Evolutionary conservation across 2,113 vertebrate genomes (phyloP).

Genomic region (Sarotherodon lohbergeri): DNA sequence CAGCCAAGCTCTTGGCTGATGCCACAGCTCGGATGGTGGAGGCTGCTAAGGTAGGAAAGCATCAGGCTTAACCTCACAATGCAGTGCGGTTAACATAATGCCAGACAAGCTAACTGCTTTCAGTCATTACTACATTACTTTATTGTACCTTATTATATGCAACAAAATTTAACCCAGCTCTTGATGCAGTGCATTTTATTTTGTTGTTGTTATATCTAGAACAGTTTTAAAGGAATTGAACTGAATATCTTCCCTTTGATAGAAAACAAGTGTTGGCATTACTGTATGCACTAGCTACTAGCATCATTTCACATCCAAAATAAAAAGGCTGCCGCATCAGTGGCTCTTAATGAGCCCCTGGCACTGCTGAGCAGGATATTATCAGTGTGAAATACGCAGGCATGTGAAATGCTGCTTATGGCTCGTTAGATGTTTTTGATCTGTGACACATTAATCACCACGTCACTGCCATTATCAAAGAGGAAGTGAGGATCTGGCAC

Average conservation of each 20-base stretch:
- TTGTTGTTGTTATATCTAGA: neutral
- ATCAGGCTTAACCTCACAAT: neutral
- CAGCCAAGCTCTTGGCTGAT: slow-evolving; percentile 94
- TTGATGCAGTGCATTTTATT: neutral
- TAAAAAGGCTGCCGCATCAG: slow-evolving; percentile 22
- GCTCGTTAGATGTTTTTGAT: slow-evolving; percentile 61
- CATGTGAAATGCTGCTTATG: slow-evolving; percentile 34
- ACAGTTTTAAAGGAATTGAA: neutral
- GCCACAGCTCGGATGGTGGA: slow-evolving; percentile 98
- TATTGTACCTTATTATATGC: neutral
- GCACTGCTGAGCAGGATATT: slow-evolving; percentile 28
- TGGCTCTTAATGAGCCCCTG: slow-evolving; percentile 45
- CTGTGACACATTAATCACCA: slow-evolving; percentile 60
- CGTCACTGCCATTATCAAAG: slow-evolving; percentile 54
- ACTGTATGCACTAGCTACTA: neutral
- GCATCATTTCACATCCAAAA: slow-evolving; percentile 18
- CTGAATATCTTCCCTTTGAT: neutral
- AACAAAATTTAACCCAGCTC: neutral
- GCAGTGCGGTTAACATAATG: neutral
- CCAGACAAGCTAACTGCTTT: neutral
- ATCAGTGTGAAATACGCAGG: slow-evolving; percentile 45
- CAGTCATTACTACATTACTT: neutral
- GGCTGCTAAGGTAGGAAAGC: slow-evolving; percentile 88
- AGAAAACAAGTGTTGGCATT: slow-evolving; percentile 7
- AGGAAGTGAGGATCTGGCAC: slow-evolving; percentile 42